Evolutionary conservation across 2,113 vertebrate species (phyloP).

Genomic region (Gobiocypris rarus): DNA sequence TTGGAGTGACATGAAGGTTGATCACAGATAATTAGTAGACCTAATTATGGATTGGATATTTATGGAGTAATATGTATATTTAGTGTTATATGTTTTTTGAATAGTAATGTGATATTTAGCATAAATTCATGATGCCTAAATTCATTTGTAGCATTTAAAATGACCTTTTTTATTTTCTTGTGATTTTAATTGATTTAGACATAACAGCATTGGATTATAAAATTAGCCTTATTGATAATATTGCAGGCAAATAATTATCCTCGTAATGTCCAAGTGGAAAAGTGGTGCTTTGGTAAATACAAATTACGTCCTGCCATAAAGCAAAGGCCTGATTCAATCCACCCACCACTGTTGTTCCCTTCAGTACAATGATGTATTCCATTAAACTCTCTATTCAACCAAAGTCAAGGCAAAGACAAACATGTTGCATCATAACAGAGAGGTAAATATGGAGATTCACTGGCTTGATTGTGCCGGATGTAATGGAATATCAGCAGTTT

Average conservation of each 20-base stretch:
- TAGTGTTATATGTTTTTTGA: too few relatives aligned
- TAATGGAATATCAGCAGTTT: neutral
- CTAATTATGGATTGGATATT: too few relatives aligned
- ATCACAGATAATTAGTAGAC: too few relatives aligned
- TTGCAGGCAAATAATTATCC: neutral
- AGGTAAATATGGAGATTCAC: neutral
- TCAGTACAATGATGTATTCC: conserved; percentile 25
- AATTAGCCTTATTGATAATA: neutral
- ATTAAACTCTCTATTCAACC: conserved; percentile 12
- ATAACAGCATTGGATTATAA: neutral
- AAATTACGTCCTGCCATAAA: conserved; percentile 7
- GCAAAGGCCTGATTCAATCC: neutral
- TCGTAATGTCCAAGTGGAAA: neutral
- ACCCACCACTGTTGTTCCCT: neutral
- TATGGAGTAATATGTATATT: too few relatives aligned
- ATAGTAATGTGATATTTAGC: too few relatives aligned
- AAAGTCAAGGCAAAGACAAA: conserved; percentile 19
- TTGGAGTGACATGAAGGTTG: too few relatives aligned
- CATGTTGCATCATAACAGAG: neutral
- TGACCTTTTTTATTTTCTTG: too few relatives aligned
- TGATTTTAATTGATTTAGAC: neutral
- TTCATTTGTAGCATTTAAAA: too few relatives aligned
- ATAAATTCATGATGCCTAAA: too few relatives aligned
- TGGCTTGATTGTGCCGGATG: neutral
- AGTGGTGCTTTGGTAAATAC: conserved; percentile 20